Evolutionary conservation across 2,797 vertebrate genomes (phyloP).

Genomic region (Phyllotis vaccarum): DNA sequence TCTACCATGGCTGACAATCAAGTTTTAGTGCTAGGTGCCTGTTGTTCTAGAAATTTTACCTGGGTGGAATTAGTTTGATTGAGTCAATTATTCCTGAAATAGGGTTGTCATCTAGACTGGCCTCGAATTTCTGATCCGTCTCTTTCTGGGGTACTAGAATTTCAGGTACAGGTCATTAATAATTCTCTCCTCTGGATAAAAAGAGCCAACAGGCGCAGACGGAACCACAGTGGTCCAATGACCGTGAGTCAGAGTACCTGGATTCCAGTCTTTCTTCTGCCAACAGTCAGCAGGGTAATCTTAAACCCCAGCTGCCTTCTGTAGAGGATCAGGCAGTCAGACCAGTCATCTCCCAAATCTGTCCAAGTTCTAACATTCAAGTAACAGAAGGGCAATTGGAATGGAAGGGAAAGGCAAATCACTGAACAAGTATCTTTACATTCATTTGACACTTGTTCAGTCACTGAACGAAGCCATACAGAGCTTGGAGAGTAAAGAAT

Average conservation of each 20-base stretch:
- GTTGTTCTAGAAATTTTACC: constrained; percentile 51
- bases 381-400: neutral
- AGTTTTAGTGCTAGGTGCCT: neutral
- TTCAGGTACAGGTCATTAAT: neutral
- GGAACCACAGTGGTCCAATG: neutral
- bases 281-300: constrained; percentile 22
- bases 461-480: neutral
- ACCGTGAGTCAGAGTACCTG: neutral
- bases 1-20: neutral
- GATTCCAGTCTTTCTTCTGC: constrained; percentile 17
- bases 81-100: neutral
- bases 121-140: neutral
- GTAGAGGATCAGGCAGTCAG: constrained; percentile 39
- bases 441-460: neutral
- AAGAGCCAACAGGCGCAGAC: neutral
- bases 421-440: neutral
- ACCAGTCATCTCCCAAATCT: constrained; percentile 30
- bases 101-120: neutral
- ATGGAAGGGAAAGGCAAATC: constrained; percentile 16
- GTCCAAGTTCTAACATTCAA: constrained; percentile 35
- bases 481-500: neutral
- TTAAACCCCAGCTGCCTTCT: neutral
- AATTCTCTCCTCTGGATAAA: neutral
- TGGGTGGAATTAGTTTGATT: neutral
- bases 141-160: neutral